Base-by-base conservation (phyloP, 2,888 invertebrate genomes). In the Pristionchus mayeri region DNA sequence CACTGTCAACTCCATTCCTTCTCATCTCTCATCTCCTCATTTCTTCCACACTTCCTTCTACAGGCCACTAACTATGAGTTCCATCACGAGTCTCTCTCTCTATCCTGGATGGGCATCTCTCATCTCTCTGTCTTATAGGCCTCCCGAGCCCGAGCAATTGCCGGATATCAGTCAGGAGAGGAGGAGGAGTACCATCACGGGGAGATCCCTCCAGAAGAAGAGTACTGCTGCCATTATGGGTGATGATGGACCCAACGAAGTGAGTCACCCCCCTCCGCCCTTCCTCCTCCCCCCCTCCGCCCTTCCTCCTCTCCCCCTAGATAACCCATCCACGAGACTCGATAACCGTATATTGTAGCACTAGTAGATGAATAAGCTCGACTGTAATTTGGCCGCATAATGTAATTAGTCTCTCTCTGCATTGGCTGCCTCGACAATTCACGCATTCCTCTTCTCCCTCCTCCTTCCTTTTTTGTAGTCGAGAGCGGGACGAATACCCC, bases 101-200 rank as follows among this genome's bases (percentile, higher is more conserved):
- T n/a, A n/a, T n/a, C n/a, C n/a, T n/a, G n/a, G n/a, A n/a, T n/a
- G n/a, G n/a, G n/a, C n/a, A n/a, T n/a, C n/a, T n/a, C n/a, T n/a
- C n/a, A n/a, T n/a, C n/a, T n/a, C 63, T 7, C 6, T 34, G 18
- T 27, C 27, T 79, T 89, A 44, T 81, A 89, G 89, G 50, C 89
- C 89, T 34, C 88, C 84, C 78, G 88, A 89, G 85, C 89, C 88
- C 18, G 89, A 89, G 81, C 86, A 88, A 0, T 87, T 89, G 13
- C 89, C 89, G 30, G 89, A 89, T 79, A 86, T 89, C 21, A 86
- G 86, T 9, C 89, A 88, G 48, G 60, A 63, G 30, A 34, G 81
- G 24, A 34, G 81, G 60, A 34, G 81, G 44, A 40, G 40, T 34
- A 81, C 81, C 7, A 44, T 81, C 21, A 81, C 81, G 0, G 81